Evolutionary conservation across 2,797 vertebrate species (phyloP).

Genomic region (Micrastur ruficollis): DNA sequence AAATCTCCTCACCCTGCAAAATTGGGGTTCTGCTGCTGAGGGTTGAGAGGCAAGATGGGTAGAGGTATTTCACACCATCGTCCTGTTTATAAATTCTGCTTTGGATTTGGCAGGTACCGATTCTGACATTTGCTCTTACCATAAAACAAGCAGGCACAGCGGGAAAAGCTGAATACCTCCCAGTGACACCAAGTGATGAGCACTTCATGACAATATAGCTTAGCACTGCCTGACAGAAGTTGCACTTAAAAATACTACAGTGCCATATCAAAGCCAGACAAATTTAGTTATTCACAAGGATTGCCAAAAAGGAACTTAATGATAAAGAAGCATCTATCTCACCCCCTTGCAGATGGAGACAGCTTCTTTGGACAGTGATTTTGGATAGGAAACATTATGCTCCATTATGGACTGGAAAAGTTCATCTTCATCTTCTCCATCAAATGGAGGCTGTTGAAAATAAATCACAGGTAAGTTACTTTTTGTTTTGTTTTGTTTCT

Average conservation of each 20-base stretch:
- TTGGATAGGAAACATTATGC: constrained; percentile 97
- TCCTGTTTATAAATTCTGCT: not conserved
- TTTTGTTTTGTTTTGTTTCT: not conserved
- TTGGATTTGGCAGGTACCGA: not conserved
- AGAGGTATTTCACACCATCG: not conserved
- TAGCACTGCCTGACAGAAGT: not conserved
- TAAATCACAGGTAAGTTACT: not conserved
- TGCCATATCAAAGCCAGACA: not conserved
- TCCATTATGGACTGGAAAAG: constrained; percentile 99
- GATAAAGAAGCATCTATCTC: constrained; percentile 59
- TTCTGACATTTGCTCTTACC: constrained; percentile 1
- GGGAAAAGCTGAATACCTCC: not conserved
- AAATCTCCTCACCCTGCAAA: not conserved
- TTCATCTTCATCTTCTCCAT: constrained; percentile 96
- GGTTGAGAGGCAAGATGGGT: not conserved
- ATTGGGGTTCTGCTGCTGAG: rapidly evolving
- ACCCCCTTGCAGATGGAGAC: constrained; percentile 99
- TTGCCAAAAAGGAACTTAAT: not conserved
- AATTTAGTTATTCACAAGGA: not conserved
- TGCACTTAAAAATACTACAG: not conserved
- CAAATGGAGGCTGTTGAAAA: constrained; percentile 88
- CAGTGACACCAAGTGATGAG: not conserved
- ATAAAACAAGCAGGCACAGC: not conserved
- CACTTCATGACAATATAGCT: not conserved
- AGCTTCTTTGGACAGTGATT: constrained; percentile 96